Base-by-base conservation (phyloP, 1,140 invertebrate species). In the Orussus abietinus region DNA sequence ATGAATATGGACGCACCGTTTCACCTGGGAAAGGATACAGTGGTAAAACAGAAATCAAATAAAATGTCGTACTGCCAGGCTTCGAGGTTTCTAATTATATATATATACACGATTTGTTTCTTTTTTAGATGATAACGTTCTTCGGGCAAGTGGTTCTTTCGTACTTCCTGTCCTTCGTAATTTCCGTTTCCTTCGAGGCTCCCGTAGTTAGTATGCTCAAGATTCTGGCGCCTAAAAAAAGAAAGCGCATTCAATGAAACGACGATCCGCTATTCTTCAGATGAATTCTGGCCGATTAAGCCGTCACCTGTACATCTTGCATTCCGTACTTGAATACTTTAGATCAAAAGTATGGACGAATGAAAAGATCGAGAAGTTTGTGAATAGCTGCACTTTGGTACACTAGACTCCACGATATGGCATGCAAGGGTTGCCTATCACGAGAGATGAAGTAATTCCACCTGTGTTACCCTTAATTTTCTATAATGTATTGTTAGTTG, bases 161-260 rank as follows among this genome's bases (percentile, higher is more conserved):
- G 0, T 90, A 86, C 55, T 59, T 80, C 14, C 59, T 90, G n/a
- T 82, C 86, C 0, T 89, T 90, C 62, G 59, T 87, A 10, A 76
- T 90, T 33, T 90, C 87, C 0, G 64, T 90, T 20, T 79, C 83
- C 0, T 90, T 88, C 59, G 88, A 91, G 73, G 87, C 87, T 36
- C 88, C 87, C 14, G 77, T 88, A 22, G 87, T 91, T 36, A 86
- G 85, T 49, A 85, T 90, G 80, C 74, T 91, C n/a, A 86, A 87
- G 69, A 86, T 90, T 48, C 59, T 89, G 4, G 77, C 84, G 4
- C 84, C 85, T 20, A 81, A 77, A 51, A 77, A 79, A 57, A 76
- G 78, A 49, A 80, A 78, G 52, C 53, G 66, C 34, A 66, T 74
- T 37, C 59, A 65, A 42, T 67, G 45, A n/a, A n/a, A n/a, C n/a